Evolutionary conservation across 2,797 vertebrate species (phyloP), one percentile per base, ranked within the genome.

Genomic region (Schizothorax lantsangensis): DNA sequence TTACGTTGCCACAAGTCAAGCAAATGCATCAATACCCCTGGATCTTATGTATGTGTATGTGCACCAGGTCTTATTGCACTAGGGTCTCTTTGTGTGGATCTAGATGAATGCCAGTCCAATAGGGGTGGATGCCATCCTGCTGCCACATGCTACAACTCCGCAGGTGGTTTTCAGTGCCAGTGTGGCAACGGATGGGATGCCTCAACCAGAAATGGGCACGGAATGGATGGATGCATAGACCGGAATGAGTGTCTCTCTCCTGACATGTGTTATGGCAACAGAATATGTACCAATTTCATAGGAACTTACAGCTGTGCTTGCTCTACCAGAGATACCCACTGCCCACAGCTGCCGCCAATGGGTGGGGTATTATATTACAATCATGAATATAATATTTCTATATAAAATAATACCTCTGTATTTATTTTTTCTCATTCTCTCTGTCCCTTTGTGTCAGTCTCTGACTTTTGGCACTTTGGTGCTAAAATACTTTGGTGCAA

Each of bases 31-130:
- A 97, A 97, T 91, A 93, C 92, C 7, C 94, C 93, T 0, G 96
- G 96, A 21, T 97, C 96, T 12, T 97, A 94, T 88, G 14, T 92
- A 23, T 97, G 96, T 68, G 66, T 74, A 9, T 97, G 96, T 73
- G 54, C 17, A 15, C 79, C 88, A 0, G 96, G 96, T 23, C 95
- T 95, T 81, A 23, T 95, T 43, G 91, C 90, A 30, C 80, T 94
- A 0, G 95, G 95, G 3, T 64, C 89, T 3, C 73, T 94, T 7
- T 97, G 96, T 52, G 90, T 94, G 1, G 96, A 97, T 89, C 81
- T 95, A 77, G 92, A 96, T 45, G 96, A 97, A 90, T 97, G 96
- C 88, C 93, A 92, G 79, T 90, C 92, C 84, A 88, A 86, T 36
- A 90, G 92, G 30, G 91, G 92, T 5, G 88, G 84, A 0, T 97